A percentile compares a stretch with the other conserved stretches of the same genome.
Conservation (phyloP, 2,113 vertebrate genomes). For the Prunella himalayana region DNA sequence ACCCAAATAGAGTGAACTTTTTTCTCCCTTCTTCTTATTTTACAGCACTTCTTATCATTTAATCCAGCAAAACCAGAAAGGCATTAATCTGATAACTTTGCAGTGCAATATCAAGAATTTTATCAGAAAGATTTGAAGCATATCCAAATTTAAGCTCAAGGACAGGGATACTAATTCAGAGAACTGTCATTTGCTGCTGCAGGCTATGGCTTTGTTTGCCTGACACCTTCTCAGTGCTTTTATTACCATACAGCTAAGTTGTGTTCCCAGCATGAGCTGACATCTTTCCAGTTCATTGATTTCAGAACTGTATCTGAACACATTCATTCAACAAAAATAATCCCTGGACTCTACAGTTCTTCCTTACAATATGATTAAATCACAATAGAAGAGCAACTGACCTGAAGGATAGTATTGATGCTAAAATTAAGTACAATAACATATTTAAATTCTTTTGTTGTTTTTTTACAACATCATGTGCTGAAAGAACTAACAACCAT, state of each 20-base stretch:
- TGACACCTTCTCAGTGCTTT: not conserved
- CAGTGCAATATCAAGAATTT: not conserved
- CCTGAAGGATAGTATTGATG: not conserved
- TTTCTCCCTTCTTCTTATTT: not conserved
- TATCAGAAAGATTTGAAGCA: conserved; percentile 41
- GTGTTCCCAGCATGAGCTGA: conserved; percentile 4
- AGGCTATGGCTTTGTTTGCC: conserved; percentile 29
- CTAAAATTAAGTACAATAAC: not conserved
- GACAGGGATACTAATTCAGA: conserved; percentile 16
- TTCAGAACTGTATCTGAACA: conserved; percentile 36
- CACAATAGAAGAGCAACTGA: not conserved
- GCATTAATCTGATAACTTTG: conserved; percentile 10
- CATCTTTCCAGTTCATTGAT: conserved; percentile 33
- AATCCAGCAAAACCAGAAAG: not conserved
- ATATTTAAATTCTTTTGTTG: not conserved
- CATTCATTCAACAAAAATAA: conserved; percentile 40
- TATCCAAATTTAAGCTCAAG: conserved; percentile 38
- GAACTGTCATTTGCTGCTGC: conserved; percentile 18
- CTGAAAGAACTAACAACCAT: not conserved
- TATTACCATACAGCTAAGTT: not conserved
- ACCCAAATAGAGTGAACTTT: not conserved
- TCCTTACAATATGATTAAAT: not conserved
- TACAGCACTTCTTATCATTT: not conserved
- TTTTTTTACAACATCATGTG: not conserved
- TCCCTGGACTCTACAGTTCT: not conserved